Percentiles rank a stretch among this genome's conserved stretches.
Evolutionary conservation across 2,113 vertebrate genomes (phyloP).

Genomic region (Acrocephalus arundinaceus): DNA sequence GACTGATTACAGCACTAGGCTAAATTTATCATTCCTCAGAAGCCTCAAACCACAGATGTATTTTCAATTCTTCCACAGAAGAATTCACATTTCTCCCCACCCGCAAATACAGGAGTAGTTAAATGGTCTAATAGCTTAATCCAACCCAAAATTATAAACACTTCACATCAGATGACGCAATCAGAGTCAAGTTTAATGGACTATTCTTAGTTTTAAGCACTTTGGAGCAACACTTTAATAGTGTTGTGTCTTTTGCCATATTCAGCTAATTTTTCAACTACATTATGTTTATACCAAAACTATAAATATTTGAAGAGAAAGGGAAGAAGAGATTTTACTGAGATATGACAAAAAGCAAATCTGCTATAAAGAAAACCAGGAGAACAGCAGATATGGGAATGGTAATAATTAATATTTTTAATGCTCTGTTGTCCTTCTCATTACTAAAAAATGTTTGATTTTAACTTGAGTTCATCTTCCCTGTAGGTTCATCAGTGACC

Average conservation of each 20-base stretch:
- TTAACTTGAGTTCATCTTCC: not conserved
- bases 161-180: not conserved
- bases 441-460: not conserved
- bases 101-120: not conserved
- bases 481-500: not conserved
- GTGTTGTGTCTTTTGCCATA: not conserved
- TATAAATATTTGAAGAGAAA: constrained; percentile 9
- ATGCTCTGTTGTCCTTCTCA: not conserved
- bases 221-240: not conserved
- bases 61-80: constrained; percentile 44
- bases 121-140: constrained; percentile 27
- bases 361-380: not conserved
- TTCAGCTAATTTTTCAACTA: not conserved
- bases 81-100: not conserved
- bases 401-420: not conserved
- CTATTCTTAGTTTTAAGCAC: not conserved
- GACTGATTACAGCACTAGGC: constrained; percentile 23
- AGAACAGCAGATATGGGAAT: not conserved
- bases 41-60: constrained; percentile 52
- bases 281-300: not conserved
- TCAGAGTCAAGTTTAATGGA: not conserved
- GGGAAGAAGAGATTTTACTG: not conserved
- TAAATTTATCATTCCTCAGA: constrained; percentile 34
- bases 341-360: not conserved
- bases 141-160: not conserved